These are phyloP conservation scores for Alosa alosa DNA, from an alignment of 2,113 vertebrate genomes.

Conservation along the genomic window DNA sequence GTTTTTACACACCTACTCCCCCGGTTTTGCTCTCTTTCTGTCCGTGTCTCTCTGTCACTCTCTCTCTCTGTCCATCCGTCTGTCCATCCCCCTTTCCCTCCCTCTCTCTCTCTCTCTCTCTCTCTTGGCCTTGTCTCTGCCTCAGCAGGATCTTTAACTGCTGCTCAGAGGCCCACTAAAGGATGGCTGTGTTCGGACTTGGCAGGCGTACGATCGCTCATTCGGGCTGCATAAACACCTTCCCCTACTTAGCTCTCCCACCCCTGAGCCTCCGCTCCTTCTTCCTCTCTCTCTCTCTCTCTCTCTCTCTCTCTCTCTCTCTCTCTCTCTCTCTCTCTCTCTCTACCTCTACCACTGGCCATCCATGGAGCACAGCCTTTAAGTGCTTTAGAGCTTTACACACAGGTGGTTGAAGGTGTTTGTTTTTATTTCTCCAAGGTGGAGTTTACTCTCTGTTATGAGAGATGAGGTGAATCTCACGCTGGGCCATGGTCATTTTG, in stretches of 20 bases:
- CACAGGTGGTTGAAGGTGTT: not conserved
- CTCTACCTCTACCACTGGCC: not conserved
- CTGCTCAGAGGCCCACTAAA: conserved; percentile 4
- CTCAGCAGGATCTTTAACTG: not conserved
- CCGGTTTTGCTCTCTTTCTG: not conserved
- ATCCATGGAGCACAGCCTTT: not conserved
- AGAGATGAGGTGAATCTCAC: not conserved
- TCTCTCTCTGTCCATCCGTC: not conserved
- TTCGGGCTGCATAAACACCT: conserved; percentile 17
- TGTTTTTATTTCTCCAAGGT: not conserved
- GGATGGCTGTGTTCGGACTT: not conserved
- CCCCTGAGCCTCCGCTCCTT: not conserved
- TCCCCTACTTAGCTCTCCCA: conserved; percentile 7
- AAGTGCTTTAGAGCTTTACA: not conserved
- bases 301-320: conserved; percentile 12
- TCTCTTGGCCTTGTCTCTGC: not conserved
- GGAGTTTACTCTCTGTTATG: not conserved
- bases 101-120: conserved; percentile 4
- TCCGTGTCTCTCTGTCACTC: not conserved
- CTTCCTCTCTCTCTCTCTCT: not conserved
- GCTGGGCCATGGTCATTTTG: not conserved
- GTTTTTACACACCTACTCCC: not conserved
- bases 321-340: conserved; percentile 35
- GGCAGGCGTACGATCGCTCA: not conserved
- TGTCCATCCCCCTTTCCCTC: not conserved